Percentiles rank a stretch among this genome's conserved stretches.
Conservation (phyloP, 2,888 invertebrate species). For the Seira musarum region DNA sequence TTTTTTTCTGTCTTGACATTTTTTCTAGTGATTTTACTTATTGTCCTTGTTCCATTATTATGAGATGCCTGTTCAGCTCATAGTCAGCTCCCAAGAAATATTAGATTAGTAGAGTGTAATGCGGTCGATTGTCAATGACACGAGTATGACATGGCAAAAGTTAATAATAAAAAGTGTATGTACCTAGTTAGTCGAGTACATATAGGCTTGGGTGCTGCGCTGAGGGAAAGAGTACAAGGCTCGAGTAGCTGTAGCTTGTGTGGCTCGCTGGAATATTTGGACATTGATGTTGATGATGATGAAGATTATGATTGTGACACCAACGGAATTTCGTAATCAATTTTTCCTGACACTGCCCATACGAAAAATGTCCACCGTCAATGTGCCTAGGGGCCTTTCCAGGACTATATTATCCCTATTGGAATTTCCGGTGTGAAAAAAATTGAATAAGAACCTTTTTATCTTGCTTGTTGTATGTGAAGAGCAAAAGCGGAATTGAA, state of each 20-base stretch:
- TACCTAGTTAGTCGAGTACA: no score
- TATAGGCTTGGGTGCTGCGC: neutral
- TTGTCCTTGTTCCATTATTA: neutral
- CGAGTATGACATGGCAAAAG: neutral
- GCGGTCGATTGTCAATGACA: conserved; percentile 4
- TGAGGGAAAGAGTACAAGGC: neutral
- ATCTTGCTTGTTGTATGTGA: neutral
- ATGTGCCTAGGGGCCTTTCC: neutral
- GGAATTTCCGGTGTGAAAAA: neutral
- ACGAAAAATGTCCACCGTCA: no score
- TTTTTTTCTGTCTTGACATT: neutral
- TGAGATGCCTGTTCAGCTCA: neutral
- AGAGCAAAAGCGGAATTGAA: neutral
- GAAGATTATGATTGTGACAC: neutral
- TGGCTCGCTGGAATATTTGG: neutral
- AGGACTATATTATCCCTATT: neutral
- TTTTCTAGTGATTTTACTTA: neutral
- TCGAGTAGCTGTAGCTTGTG: no score
- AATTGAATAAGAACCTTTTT: neutral
- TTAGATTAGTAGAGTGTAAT: neutral
- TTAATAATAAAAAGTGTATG: neutral
- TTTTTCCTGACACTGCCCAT: conserved; percentile 4
- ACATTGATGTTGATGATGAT: neutral
- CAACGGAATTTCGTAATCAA: neutral
- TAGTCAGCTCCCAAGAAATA: neutral